Evolutionary conservation across 2,113 vertebrate species (phyloP), one percentile per base, ranked within the genome.

Genomic region (Peromyscus californicus): DNA sequence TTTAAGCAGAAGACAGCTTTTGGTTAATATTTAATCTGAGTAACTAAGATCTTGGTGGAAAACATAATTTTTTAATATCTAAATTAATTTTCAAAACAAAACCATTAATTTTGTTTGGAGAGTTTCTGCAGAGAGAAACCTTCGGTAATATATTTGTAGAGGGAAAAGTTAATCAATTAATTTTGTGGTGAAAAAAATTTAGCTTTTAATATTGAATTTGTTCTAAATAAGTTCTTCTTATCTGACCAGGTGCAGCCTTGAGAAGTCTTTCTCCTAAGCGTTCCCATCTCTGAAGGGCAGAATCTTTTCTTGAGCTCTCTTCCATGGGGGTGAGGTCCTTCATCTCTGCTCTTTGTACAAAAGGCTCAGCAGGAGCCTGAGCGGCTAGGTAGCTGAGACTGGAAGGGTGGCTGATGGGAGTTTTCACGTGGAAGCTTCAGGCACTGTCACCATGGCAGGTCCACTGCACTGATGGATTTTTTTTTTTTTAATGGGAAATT

Each of bases 41-140:
- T 99, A 99, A 99, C 99, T 98, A 99, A 99, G 99, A 99, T 99
- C 99, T 99, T 99, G 99, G 99, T 99, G 98, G 99, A 98, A 99
- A 99, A 99, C 98, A 99, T 99, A 99, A 99, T 99, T 99, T 99
- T 99, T 99, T 99, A 99, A 99, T 99, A 99, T 99, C 98, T 99
- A 99, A 99, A 99, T 99, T 99, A 99, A 99, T 99, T 99, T 99
- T 98, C 98, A 98, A 99, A 99, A 99, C 99, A 99, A 99, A 99
- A 98, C 98, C 98, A 99, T 99, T 99, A 99, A 99, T 99, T 99
- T 99, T 98, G 98, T 98, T 98, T 82, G 98, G 98, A 98, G 98
- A 99, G 98, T 98, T 98, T 99, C 98, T 98, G 97, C 98, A 98
- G 98, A 98, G 98, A 98, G 98, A 98, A 99, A 99, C 98, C 99